These are phyloP conservation scores for Podabrus alpinus DNA, from an alignment of 2,888 invertebrate species.

Conservation along the genomic window DNA sequence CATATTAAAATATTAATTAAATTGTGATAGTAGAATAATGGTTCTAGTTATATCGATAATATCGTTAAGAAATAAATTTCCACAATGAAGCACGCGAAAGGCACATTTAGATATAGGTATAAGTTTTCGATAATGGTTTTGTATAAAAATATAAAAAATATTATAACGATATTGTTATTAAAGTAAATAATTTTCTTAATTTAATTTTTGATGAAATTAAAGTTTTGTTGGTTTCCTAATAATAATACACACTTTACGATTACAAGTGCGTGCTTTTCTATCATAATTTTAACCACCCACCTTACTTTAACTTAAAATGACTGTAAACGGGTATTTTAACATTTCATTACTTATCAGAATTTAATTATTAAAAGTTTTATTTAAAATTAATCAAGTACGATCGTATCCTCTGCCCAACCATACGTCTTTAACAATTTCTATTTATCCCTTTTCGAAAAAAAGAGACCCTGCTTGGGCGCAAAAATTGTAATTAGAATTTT, in stretches of 20 bases:
- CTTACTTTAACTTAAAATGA: not conserved
- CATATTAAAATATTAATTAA: not conserved
- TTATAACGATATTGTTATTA: not conserved
- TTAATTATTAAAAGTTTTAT: not conserved
- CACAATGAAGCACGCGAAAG: not conserved
- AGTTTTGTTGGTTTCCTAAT: not conserved
- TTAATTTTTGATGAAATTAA: not conserved
- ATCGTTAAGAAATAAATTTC: not conserved
- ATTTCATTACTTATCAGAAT: not conserved
- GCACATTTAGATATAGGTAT: not conserved
- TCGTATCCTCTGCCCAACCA: too few relatives aligned
- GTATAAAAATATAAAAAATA: not conserved
- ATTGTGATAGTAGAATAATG: not conserved
- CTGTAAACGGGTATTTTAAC: not conserved
- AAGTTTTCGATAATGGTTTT: not conserved
- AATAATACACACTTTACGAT: not conserved
- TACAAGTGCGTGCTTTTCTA: not conserved
- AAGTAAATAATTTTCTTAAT: not conserved
- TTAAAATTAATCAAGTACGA: not conserved
- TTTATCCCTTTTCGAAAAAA: too few relatives aligned
- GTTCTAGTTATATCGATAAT: slow-evolving; percentile 1
- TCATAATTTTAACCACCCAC: not conserved
- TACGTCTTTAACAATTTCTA: too few relatives aligned
- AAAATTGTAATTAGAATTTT: too few relatives aligned
- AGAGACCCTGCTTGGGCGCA: too few relatives aligned